A percentile compares a stretch with the other conserved stretches of the same genome.
Conservation (phyloP, 2,888 invertebrate genomes). For the Horisme vitalbata region DNA sequence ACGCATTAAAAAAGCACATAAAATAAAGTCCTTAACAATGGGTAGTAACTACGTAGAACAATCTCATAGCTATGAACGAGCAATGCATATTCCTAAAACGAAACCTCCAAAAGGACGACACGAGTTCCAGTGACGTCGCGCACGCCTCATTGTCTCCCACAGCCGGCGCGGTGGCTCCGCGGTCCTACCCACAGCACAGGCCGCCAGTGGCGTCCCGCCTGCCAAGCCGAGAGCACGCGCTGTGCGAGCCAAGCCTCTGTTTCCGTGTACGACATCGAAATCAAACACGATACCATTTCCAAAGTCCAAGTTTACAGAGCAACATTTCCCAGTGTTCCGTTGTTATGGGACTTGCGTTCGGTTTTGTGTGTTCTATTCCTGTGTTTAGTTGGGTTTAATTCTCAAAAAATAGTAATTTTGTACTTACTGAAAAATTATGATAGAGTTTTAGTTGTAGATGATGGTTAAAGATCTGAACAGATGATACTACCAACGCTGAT, state of each 20-base stretch:
- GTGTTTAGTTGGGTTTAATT: constrained; percentile 16
- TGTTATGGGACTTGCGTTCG: constrained; percentile 14
- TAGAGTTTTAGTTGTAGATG: constrained; percentile 15
- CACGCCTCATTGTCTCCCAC: constrained; percentile 51
- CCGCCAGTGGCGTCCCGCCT: constrained; percentile 67
- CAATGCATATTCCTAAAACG: constrained; percentile 12
- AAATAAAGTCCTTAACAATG: no score
- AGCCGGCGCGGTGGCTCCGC: constrained; percentile 36
- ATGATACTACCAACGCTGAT: constrained; percentile 30
- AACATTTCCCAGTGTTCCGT: constrained; percentile 8
- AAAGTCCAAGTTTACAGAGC: constrained; percentile 21
- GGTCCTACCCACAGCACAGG: constrained; percentile 29
- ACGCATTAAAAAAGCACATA: no score
- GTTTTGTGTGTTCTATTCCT: constrained; percentile 21
- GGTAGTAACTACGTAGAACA: background rate
- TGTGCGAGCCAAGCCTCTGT: constrained; percentile 27
- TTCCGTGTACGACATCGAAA: constrained; percentile 48
- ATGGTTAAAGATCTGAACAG: constrained; percentile 42
- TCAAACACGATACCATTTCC: constrained; percentile 61
- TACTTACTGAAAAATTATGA: constrained; percentile 9
- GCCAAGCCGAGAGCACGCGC: constrained; percentile 52
- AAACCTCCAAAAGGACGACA: constrained; percentile 19
- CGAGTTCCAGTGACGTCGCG: constrained; percentile 37
- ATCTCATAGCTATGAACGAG: constrained; percentile 2
- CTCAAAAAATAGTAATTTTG: background rate